phyloP scores from a whole-genome alignment of 2,113 vertebrate species.

The Apteryx owenii region DNA sequence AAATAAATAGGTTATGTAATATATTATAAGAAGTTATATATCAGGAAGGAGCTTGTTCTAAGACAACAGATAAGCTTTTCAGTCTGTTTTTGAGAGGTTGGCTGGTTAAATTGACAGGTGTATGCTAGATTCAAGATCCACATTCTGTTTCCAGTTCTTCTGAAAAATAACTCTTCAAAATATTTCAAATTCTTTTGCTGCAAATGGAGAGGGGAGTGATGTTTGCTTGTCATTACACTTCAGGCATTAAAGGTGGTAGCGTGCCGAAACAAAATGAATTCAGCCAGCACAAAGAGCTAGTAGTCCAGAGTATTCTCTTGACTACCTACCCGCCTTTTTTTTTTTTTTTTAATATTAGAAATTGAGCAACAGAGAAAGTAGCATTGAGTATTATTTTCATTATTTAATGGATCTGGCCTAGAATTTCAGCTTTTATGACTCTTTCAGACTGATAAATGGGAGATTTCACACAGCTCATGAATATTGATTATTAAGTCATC shows the following conservation, averaged over 20 bases:
- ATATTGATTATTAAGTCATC: background rate
- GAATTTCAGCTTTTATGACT: background rate
- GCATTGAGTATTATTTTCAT: background rate
- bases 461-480: background rate
- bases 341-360: background rate
- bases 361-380: background rate
- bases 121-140: background rate
- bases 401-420: background rate
- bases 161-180: background rate
- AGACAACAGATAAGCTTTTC: background rate
- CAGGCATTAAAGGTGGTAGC: background rate
- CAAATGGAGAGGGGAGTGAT: background rate
- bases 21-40: background rate
- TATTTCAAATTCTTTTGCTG: background rate
- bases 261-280: accelerated
- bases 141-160: background rate
- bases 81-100: background rate
- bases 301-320: background rate
- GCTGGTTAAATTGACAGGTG: background rate
- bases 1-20: background rate
- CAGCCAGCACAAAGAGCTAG: background rate
- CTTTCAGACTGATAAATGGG: background rate
- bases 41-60: background rate
- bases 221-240: background rate
- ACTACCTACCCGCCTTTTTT: background rate